Percentiles rank a stretch among this genome's conserved stretches.
phyloP scores from a whole-genome alignment of 2,797 vertebrate species.

The Uromys caudimaculatus region DNA sequence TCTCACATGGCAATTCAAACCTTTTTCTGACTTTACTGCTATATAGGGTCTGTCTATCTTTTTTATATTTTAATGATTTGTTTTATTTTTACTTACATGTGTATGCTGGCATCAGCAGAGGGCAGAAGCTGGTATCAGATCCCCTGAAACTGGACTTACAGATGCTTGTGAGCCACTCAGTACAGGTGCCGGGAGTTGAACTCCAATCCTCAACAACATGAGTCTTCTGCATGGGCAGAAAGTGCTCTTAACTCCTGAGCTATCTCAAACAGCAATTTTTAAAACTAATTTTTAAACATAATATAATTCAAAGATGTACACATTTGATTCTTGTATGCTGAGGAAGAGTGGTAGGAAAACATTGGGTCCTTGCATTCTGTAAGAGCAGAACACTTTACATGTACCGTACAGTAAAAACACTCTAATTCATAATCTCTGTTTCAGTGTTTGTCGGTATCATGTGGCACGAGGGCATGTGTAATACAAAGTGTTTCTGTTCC shows the following conservation, averaged over 20 bases:
- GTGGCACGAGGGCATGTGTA: neutral
- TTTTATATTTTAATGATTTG: neutral
- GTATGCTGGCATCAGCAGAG: neutral
- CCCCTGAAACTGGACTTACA: neutral
- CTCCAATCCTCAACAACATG: neutral
- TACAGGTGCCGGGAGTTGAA: neutral
- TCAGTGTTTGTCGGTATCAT: too few relatives aligned
- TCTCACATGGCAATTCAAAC: neutral
- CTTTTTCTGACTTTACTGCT: neutral
- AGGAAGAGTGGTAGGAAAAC: neutral
- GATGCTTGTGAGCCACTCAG: neutral
- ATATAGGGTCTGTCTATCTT: neutral
- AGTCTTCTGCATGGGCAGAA: neutral
- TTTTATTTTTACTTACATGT: neutral
- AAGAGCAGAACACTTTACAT: neutral
- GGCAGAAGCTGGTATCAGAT: neutral
- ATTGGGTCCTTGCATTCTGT: neutral
- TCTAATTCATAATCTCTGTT: neutral
- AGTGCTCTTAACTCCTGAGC: neutral
- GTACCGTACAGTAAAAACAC: neutral
- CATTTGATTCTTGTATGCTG: neutral
- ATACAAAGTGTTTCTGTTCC: neutral
- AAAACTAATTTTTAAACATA: neutral
- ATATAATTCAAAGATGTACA: neutral
- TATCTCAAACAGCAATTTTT: neutral